Evolutionary conservation across 2,113 vertebrate genomes (phyloP), one percentile per base, ranked within the genome.

Genomic region (Galbula dea): DNA sequence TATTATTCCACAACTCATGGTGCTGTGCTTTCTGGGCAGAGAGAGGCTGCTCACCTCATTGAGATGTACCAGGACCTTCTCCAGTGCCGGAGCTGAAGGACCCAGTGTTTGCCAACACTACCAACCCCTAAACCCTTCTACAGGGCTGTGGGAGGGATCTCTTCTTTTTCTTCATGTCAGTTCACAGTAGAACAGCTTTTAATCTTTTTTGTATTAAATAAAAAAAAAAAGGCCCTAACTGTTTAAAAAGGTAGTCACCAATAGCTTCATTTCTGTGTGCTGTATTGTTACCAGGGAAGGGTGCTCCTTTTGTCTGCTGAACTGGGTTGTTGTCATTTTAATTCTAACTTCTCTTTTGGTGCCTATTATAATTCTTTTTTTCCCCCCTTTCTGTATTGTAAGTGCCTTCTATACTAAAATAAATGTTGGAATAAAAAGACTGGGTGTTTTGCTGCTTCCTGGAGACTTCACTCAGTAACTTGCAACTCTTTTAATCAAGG

Each of bases 1-100:
- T 99, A 99, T 97, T 99, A 99, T 97, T 99, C 99, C 97, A 99
- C 99, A 36, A 99, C 99, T 96, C 99, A 99, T 77, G 99, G 99
- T 98, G 99, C 99, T 98, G 98, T 99, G 98, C 98, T 99, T 89
- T 99, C 99, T 27, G 99, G 99, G 92, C 99, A 99, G 98, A 98
- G 99, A 26, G 99, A 99, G 97, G 99, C 99, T 3, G 98, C 98
- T 79, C 98, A 97, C 72, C 98, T 99, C 94, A 98, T 98, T 11
- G 99, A 99, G 97, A 98, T 99, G 98, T 99, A 99, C 98, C 99
- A 98, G 96, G 98, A 99, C 94, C 98, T 99, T 87, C 98, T 98
- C 97, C 97, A 98, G 96, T 96, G 98, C 97, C 96, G 79, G 94
- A 94, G 97, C 98, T 98, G 98, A 98, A 94, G 94, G 96, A 96